Evolutionary conservation across 2,113 vertebrate genomes (phyloP).

Genomic region (Atherinomorus stipes): DNA sequence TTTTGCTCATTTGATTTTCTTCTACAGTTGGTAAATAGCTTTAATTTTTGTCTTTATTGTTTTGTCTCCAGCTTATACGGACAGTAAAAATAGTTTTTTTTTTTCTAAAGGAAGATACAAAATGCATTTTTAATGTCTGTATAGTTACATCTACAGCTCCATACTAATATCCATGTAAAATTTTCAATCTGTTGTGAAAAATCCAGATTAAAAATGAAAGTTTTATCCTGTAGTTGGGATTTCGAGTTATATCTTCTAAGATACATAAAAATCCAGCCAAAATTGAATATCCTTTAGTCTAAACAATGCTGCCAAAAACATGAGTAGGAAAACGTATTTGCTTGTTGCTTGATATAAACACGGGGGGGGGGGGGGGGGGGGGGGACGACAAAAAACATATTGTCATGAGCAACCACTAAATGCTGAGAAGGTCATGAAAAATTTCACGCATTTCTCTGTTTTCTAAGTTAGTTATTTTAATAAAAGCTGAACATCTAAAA

Average conservation of each 20-base stretch:
- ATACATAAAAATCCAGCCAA: neutral
- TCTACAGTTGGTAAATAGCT: too few relatives aligned
- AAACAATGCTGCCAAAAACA: neutral
- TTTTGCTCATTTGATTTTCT: too few relatives aligned
- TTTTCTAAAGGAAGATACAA: too few relatives aligned
- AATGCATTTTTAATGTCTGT: too few relatives aligned
- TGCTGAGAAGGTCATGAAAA: neutral
- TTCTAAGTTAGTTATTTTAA: conserved; percentile 6
- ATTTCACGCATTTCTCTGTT: conserved; percentile 20
- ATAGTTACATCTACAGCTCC: too few relatives aligned
- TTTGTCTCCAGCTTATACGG: neutral
- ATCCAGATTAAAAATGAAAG: too few relatives aligned
- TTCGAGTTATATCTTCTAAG: too few relatives aligned
- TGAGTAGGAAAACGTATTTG: neutral
- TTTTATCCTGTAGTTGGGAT: too few relatives aligned
- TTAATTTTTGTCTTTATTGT: neutral
- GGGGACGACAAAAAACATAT: neutral
- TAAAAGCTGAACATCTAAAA: conserved; percentile 1
- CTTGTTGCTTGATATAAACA: neutral
- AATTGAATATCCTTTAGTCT: neutral
- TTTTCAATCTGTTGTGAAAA: too few relatives aligned
- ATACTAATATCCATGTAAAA: too few relatives aligned
- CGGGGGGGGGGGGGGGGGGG: too few relatives aligned
- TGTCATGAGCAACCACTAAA: too few relatives aligned
- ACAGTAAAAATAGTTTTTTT: neutral